Evolutionary conservation across 2,113 vertebrate genomes (phyloP), one percentile per base, ranked within the genome.

Genomic region (Mixornis gularis): DNA sequence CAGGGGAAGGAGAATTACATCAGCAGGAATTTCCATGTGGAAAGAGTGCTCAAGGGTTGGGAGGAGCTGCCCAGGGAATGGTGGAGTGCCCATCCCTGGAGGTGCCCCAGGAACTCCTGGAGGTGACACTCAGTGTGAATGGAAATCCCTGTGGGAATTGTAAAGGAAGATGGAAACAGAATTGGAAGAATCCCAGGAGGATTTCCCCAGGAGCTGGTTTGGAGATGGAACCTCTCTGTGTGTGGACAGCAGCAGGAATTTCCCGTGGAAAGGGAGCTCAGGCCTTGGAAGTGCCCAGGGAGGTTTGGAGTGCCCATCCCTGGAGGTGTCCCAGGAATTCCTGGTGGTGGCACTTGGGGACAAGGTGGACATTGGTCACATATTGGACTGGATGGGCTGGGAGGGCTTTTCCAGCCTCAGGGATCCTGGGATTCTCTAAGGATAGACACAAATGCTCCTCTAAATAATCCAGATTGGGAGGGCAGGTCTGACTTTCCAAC

Each of bases 361-460:
- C 68, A 58, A 0, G 32, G 43, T 27, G 51, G 26, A 41, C 0
- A 49, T 22, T 0, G 2, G 38, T 12, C 30, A 49, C 76, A 51
- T 51, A 6, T 32, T 0, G 51, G 22, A 11, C 8, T 58, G 0
- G 0, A 0, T 27, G 43, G 0, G 0, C 49, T 16, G 0, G 12
- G 15, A 51, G 5, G 0, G 3, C 3, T 34, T 40, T 51, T 43
- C 36, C 82, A 40, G 0, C n/a, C n/a, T 17, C 38, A n/a, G 21
- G 1, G 12, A 59, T 27, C 4, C 48, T 16, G 20, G 17, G 43
- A 19, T 40, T 51, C 51, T 17, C 4, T 17, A 17, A 29, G 15
- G 25, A 52, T 0, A 30, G 4, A 34, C 46, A 46, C 7, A 65
- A 49, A 1, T 62, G 27, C 36, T 71, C 85, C 62, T 58, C 55